Percentiles rank a stretch among this genome's conserved stretches.
phyloP scores from a whole-genome alignment of 2,797 vertebrate species.

The Syngnathus acus region DNA sequence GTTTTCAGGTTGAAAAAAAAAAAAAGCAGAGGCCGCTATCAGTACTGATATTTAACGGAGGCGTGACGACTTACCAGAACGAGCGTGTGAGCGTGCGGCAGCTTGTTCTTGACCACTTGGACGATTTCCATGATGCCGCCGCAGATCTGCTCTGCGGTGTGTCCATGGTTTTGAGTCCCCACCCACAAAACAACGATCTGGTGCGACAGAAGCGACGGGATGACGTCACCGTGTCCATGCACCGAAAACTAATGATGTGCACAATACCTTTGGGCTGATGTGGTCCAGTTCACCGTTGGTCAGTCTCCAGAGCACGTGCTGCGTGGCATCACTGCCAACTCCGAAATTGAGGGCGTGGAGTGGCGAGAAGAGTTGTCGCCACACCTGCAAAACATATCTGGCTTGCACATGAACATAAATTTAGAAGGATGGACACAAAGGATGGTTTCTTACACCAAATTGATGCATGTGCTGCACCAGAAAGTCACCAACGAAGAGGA shows the following conservation, averaged over 20 bases:
- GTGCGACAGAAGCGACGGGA: slow-evolving; percentile 20
- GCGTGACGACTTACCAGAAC: slow-evolving; percentile 73
- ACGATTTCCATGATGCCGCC: slow-evolving; percentile 81
- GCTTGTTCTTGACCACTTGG: slow-evolving; percentile 76
- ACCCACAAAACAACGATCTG: slow-evolving; percentile 90
- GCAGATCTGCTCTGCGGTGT: slow-evolving; percentile 80
- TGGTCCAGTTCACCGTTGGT: slow-evolving; percentile 84
- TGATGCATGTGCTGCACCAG: slow-evolving; percentile 84
- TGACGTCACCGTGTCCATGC: background rate
- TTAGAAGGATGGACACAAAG: background rate
- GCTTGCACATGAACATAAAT: background rate
- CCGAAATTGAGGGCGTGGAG: slow-evolving; percentile 89
- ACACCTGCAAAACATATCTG: slow-evolving; percentile 66
- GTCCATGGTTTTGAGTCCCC: slow-evolving; percentile 85
- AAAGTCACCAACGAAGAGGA: slow-evolving; percentile 87
- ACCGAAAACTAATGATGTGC: background rate
- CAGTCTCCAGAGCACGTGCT: slow-evolving; percentile 87
- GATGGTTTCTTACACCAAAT: slow-evolving; percentile 73
- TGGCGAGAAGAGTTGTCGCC: slow-evolving; percentile 88
- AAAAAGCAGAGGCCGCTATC: too few relatives aligned
- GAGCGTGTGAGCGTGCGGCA: slow-evolving; percentile 76
- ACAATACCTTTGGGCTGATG: slow-evolving; percentile 82
- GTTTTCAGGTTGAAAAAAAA: too few relatives aligned
- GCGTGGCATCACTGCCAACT: slow-evolving; percentile 81
- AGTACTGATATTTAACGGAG: too few relatives aligned